These are phyloP conservation scores for Drosophila gaucha DNA, from an alignment of 2,888 invertebrate genomes.

Conservation along the genomic window DNA sequence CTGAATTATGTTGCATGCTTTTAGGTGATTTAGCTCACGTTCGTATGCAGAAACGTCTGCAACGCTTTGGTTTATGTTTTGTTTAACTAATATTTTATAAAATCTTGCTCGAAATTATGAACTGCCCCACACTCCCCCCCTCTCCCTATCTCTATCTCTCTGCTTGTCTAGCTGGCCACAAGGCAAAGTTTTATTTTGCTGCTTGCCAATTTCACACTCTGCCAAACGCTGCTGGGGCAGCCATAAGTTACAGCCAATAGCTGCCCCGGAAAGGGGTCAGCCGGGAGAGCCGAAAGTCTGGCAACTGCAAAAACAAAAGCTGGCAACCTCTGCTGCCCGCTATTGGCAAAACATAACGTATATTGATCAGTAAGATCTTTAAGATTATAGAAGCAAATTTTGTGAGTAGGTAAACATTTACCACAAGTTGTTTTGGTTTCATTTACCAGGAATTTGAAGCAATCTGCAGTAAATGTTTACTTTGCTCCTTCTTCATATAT, in stretches of 20 bases:
- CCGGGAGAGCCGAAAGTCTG: constrained; percentile 28
- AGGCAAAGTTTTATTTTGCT: constrained; percentile 71
- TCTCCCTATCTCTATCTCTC: neutral
- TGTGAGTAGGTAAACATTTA: neutral
- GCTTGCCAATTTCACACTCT: constrained; percentile 79
- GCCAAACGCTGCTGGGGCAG: constrained; percentile 75
- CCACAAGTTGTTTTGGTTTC: neutral
- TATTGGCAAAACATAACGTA: neutral
- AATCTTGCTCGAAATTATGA: constrained; percentile 76
- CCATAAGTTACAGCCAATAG: constrained; percentile 68
- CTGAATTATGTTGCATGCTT: constrained; percentile 80
- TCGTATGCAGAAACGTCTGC: constrained; percentile 79
- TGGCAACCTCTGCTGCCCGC: constrained; percentile 11
- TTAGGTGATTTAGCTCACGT: constrained; percentile 77
- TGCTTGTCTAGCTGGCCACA: constrained; percentile 46
- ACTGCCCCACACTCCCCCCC: constrained; percentile 31
- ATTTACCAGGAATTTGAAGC: too few species aligned
- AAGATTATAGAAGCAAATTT: constrained; percentile 2
- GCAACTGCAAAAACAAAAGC: constrained; percentile 38
- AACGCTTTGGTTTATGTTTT: constrained; percentile 76
- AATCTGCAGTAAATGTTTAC: too few species aligned
- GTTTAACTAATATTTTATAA: constrained; percentile 79
- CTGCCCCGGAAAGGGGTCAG: constrained; percentile 51
- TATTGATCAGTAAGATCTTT: constrained; percentile 12
- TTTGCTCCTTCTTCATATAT: too few species aligned